Conservation (phyloP, 2,113 vertebrate species). For the Notothenia coriiceps region DNA sequence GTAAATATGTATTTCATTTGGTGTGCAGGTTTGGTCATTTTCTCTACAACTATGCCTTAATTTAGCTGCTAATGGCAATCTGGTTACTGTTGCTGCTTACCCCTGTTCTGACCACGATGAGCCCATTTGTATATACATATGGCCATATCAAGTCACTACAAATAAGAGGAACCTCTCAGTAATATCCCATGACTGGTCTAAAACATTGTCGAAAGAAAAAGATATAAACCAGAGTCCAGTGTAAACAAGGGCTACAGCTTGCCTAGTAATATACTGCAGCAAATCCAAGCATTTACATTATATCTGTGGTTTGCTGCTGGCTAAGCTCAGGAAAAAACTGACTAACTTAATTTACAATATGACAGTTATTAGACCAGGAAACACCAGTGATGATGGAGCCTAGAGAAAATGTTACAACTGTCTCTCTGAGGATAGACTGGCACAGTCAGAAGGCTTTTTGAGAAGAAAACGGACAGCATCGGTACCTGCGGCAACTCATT, state of each 20-base stretch:
- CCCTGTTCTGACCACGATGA: too few species aligned
- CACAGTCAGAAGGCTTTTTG: not conserved
- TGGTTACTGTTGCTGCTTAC: too few species aligned
- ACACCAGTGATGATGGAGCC: conserved; percentile 9
- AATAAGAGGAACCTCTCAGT: not conserved
- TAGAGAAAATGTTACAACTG: not conserved
- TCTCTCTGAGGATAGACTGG: not conserved
- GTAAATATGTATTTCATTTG: too few species aligned
- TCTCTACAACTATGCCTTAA: too few species aligned
- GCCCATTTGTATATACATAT: not conserved
- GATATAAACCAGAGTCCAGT: not conserved
- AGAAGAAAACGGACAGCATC: conserved; percentile 7
- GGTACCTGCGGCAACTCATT: conserved; percentile 65
- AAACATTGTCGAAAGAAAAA: not conserved
- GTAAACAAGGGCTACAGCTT: not conserved
- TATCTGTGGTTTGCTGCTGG: not conserved
- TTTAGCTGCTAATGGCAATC: too few species aligned
- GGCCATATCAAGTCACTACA: not conserved
- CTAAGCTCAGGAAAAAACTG: accelerated
- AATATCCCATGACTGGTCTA: not conserved
- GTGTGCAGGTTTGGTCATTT: too few species aligned
- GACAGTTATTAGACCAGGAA: not conserved
- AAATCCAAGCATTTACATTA: too few species aligned
- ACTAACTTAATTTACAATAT: not conserved
- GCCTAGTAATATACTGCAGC: too few species aligned